Evolutionary conservation across 2,797 vertebrate species (phyloP).

Genomic region (Hyperoplus lanceolatus): DNA sequence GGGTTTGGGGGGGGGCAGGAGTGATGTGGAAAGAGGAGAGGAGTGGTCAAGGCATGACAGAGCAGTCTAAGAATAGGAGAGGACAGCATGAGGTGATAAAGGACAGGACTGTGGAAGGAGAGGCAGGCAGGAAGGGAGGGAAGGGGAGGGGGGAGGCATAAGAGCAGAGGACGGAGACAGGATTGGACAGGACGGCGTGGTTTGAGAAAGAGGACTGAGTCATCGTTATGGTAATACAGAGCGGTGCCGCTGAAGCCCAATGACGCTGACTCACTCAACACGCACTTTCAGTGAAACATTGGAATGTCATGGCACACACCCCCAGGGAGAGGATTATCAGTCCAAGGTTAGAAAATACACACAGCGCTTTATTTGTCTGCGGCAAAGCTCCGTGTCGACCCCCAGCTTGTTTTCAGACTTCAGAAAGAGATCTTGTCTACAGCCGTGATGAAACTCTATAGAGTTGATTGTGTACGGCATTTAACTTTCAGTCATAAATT

Average conservation of each 20-base stretch:
- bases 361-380: slow-evolving; percentile 31
- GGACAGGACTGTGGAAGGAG: slow-evolving; percentile 46
- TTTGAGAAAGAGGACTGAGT: slow-evolving; percentile 73
- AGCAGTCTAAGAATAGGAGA: slow-evolving; percentile 70
- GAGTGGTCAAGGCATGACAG: slow-evolving; percentile 52
- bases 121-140: slow-evolving; percentile 47
- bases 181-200: slow-evolving; percentile 57
- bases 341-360: slow-evolving; percentile 70
- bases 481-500: background rate
- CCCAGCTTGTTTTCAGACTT: background rate
- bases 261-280: slow-evolving; percentile 74
- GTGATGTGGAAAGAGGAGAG: slow-evolving; percentile 24
- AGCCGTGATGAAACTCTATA: background rate
- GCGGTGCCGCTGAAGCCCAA: slow-evolving; percentile 29
- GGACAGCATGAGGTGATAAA: slow-evolving; percentile 66
- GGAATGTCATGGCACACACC: slow-evolving; percentile 60
- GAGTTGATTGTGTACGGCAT: background rate
- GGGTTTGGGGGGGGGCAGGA: background rate
- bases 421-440: slow-evolving; percentile 24
- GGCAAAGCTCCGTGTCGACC: slow-evolving; percentile 35
- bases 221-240: slow-evolving; percentile 77
- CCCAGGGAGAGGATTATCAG: slow-evolving; percentile 55
- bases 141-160: slow-evolving; percentile 39
- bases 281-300: slow-evolving; percentile 67
- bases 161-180: slow-evolving; percentile 43